These are phyloP conservation scores for Nasonovia ribisnigri DNA, from an alignment of 2,888 invertebrate genomes.

Conservation along the genomic window DNA sequence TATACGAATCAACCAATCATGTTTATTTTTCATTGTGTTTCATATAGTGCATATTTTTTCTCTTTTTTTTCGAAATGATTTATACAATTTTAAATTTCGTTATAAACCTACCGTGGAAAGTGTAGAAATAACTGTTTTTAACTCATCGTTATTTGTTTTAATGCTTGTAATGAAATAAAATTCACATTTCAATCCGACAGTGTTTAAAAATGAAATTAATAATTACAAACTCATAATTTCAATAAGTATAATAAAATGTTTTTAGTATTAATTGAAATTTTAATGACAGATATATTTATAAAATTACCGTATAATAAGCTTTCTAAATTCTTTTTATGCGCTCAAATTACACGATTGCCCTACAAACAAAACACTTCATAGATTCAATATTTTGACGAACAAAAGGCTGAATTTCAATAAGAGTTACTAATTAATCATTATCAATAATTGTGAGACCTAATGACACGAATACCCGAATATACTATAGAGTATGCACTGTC, in stretches of 20 bases:
- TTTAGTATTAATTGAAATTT: neutral
- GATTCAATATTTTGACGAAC: neutral
- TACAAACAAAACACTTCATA: neutral
- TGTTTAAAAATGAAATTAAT: neutral
- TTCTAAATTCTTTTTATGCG: conserved; percentile 16
- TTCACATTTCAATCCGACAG: neutral
- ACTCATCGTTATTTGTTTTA: neutral
- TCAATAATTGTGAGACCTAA: neutral
- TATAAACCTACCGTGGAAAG: neutral
- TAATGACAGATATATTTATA: neutral
- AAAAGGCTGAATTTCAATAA: conserved; percentile 9
- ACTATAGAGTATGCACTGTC: neutral
- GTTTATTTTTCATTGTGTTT: neutral
- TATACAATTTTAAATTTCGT: neutral
- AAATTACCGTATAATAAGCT: neutral
- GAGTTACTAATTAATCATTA: neutral
- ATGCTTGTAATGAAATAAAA: neutral
- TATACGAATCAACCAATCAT: neutral
- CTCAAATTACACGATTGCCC: neutral
- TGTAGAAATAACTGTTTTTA: neutral
- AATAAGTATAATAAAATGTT: neutral
- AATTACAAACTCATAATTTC: neutral
- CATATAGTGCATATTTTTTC: neutral
- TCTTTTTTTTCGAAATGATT: neutral
- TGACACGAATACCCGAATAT: conserved; percentile 23